Percentiles rank a stretch among this genome's conserved stretches.
Conservation (phyloP, 1,140 invertebrate species). For the Eurosta solidaginis region DNA sequence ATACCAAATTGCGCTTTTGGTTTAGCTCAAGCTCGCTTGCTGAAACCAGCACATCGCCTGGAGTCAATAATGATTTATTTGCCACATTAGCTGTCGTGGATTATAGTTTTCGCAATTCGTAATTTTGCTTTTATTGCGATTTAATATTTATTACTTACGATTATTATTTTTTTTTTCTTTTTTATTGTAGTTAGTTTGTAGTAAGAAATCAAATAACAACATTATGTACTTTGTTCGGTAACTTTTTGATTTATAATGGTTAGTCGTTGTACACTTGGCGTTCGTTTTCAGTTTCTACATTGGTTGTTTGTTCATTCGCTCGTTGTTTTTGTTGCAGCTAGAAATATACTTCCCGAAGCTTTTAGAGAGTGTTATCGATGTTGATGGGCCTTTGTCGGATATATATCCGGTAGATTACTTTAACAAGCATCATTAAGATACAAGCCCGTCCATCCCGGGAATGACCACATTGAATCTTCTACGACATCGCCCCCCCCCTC, state of each 20-base stretch:
- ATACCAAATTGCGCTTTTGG: background rate
- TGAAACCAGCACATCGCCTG: background rate
- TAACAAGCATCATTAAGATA: no score
- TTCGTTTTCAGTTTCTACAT: background rate
- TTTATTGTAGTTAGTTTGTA: no score
- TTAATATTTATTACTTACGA: background rate
- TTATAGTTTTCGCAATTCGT: background rate
- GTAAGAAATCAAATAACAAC: background rate
- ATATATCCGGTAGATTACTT: no score
- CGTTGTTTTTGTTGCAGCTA: no score
- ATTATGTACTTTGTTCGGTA: background rate
- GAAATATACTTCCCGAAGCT: no score
- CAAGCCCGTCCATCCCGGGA: no score
- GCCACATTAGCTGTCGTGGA: background rate
- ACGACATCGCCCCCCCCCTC: no score
- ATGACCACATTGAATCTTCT: no score
- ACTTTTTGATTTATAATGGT: constrained; percentile 19
- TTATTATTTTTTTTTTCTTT: background rate
- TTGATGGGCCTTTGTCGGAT: no score
- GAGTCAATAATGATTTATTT: constrained; percentile 13
- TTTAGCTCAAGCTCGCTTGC: background rate
- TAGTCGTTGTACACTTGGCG: background rate
- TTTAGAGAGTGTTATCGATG: no score
- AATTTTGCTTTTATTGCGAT: background rate
- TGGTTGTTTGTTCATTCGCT: no score